A percentile compares a stretch with the other conserved stretches of the same genome.
Evolutionary conservation across 2,113 vertebrate genomes (phyloP).

Genomic region (Rhegmatorhina hoffmannsi): DNA sequence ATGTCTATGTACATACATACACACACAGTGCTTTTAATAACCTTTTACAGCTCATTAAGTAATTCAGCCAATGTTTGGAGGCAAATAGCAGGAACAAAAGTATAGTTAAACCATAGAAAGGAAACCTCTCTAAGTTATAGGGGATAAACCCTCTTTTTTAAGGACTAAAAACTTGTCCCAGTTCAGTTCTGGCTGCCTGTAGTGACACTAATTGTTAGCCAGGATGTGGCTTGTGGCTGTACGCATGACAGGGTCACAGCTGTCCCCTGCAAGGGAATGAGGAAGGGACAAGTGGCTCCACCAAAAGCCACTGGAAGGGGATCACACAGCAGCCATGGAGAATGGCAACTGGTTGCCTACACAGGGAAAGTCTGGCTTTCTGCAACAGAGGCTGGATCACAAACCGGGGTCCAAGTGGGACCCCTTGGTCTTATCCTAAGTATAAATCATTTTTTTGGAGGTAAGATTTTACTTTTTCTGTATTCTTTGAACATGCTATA

Average conservation of each 20-base stretch:
- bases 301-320: not conserved
- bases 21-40: not conserved
- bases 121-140: not conserved
- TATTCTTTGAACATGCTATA: fast-evolving
- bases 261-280: not conserved
- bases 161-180: not conserved
- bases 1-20: not conserved
- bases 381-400: not conserved
- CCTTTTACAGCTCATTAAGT: not conserved
- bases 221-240: not conserved
- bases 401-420: too few relatives aligned
- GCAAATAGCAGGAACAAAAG: not conserved
- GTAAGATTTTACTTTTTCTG: not conserved
- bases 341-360: not conserved
- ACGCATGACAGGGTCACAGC: not conserved
- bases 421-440: not conserved
- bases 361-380: not conserved
- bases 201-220: not conserved
- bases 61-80: not conserved
- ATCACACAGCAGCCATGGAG: fast-evolving
- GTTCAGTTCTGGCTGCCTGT: not conserved
- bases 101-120: not conserved
- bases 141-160: not conserved
- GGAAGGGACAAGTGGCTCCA: not conserved
- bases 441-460: not conserved